Evolutionary conservation across 2,888 invertebrate genomes (phyloP), one percentile per base, ranked within the genome.

Genomic region (Eupithecia pulchellata): DNA sequence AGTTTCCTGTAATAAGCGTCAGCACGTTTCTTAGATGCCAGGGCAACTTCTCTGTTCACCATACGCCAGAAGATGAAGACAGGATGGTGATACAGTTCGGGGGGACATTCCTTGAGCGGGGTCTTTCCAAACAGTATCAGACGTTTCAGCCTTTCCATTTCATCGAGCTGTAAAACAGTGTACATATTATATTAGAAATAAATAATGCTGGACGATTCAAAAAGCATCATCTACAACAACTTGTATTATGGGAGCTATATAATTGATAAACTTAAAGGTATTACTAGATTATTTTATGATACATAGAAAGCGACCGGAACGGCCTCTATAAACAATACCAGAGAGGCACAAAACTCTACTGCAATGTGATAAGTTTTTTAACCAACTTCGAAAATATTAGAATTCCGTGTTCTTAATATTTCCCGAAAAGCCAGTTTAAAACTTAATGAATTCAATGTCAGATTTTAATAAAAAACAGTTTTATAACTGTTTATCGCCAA

Each of bases 101-200:
- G 93, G 0, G 96, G 96, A 61, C 96, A 96, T 77, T 96, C 95
- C 76, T 95, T 94, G 47, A 96, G 86, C 0, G 96, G 96, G 61
- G 96, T 96, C 83, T 95, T 95, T 36, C 96, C 96, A 62, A 95
- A 95, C 32, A 97, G 91, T 70, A 97, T 96, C 75, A 97, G 90
- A 75, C 95, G 95, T 84, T 96, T 97, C 75, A 96, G 95, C 69
- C 97, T 91, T 84, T 96, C 96, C 91, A 96, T 95, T 87, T 97
- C 96, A 80, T 95, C 95, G 80, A 93, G 91, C 96, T 96, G 86
- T 64, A 73, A 80, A 78, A 66, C 55, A 57, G 42, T 60, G 27
- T 30, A 57, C 32, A 42, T 29, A 67, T 36, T 47, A 60, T 57
- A 52, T 55, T 29, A 61, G n/a, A n/a, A n/a, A n/a, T n/a, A n/a